phyloP scores from a whole-genome alignment of 2,797 vertebrate species.

The Rhincodon typus region DNA sequence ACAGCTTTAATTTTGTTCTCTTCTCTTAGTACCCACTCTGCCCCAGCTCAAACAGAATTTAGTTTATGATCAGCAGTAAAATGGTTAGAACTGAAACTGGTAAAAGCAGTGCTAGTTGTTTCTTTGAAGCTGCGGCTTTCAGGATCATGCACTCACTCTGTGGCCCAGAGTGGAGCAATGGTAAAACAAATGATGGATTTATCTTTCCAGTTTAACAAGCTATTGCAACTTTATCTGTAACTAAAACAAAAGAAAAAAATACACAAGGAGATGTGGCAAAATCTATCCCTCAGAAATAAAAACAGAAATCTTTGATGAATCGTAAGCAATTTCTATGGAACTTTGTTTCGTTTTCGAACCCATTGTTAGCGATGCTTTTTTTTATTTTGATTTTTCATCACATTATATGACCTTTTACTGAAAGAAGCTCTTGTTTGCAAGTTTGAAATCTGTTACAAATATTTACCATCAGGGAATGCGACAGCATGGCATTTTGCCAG shows the following conservation, averaged over 20 bases:
- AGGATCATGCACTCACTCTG: conserved; percentile 37
- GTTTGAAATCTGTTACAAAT: conserved; percentile 95
- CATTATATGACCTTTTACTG: conserved; percentile 71
- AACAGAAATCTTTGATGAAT: conserved; percentile 52
- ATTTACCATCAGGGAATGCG: conserved; percentile 84
- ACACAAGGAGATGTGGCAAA: neutral
- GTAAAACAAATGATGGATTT: neutral
- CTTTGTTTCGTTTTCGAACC: no score
- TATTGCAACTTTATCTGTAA: neutral
- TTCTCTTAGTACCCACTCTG: neutral
- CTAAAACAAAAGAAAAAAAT: neutral
- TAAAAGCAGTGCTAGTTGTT: conserved; percentile 49
- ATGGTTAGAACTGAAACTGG: conserved; percentile 52
- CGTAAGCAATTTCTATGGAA: conserved; percentile 70
- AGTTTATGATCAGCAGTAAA: conserved; percentile 54
- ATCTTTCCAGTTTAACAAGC: neutral
- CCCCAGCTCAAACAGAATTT: neutral
- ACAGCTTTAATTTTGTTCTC: no score
- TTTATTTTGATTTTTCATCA: conserved; percentile 81
- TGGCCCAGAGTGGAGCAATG: neutral
- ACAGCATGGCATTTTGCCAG: conserved; percentile 76
- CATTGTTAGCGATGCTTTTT: conserved; percentile 71
- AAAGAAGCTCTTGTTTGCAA: conserved; percentile 92
- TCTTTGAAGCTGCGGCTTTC: conserved; percentile 52
- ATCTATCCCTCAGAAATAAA: neutral